Conservation (phyloP, 1,140 invertebrate species). For the Platorchestia sp. region DNA sequence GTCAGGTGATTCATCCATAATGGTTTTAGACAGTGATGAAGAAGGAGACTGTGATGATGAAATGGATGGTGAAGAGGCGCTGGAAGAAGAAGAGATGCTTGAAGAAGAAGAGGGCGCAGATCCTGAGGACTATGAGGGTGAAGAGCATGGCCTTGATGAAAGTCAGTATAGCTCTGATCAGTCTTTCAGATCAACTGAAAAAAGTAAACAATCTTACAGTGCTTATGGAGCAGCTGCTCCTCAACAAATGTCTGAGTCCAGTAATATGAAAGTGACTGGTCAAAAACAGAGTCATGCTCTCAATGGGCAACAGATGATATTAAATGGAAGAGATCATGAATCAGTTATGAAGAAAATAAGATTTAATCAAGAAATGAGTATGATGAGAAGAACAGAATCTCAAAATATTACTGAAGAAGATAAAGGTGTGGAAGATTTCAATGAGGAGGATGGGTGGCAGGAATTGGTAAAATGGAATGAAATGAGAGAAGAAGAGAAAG, state of each 20-base stretch:
- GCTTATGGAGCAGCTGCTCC: not conserved
- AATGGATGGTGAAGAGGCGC: not conserved
- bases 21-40: slow-evolving; percentile 34
- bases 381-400: slow-evolving; percentile 6
- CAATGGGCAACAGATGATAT: not conserved
- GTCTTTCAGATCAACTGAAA: not conserved
- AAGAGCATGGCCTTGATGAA: not conserved
- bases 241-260: not conserved
- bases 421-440: slow-evolving; percentile 13
- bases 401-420: not conserved
- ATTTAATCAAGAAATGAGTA: slow-evolving; percentile 44
- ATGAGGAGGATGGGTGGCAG: slow-evolving; percentile 17
- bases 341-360: slow-evolving; percentile 26
- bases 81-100: not conserved
- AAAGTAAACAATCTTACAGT: not conserved
- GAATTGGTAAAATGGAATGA: slow-evolving; percentile 34
- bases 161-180: slow-evolving; percentile 9
- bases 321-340: slow-evolving; percentile 13
- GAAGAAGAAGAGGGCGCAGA: slow-evolving; percentile 29
- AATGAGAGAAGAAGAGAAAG: slow-evolving; percentile 17
- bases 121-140: slow-evolving; percentile 11
- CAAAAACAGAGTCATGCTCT: not conserved
- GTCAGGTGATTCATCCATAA: slow-evolving; percentile 33
- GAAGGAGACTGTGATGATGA: slow-evolving; percentile 27
- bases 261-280: not conserved